Base-by-base conservation (phyloP, 2,113 vertebrate species). In the Siniperca chuatsi region DNA sequence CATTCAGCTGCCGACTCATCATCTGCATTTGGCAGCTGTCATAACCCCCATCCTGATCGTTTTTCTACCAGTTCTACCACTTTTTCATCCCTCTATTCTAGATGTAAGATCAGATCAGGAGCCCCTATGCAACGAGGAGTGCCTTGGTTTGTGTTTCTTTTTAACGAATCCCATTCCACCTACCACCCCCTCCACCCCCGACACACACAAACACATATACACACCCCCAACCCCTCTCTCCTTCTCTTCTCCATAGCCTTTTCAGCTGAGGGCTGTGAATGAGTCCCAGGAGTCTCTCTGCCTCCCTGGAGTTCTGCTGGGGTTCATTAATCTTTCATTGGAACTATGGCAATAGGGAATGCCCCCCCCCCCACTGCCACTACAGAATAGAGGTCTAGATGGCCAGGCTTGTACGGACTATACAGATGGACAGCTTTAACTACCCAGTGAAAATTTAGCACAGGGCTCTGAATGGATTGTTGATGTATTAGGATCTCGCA, bases 321-420 rank as follows among this genome's bases (percentile, higher is more conserved):
- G 94, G 93, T 96, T 95, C 95, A 95, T 96, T 95, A 95, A 95
- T 96, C 94, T 95, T 95, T 95, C 95, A 96, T 96, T 95, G 95
- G 93, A 94, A 95, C 93, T 93, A 93, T 82, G 92, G 94, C 93
- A 90, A 92, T 93, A 90, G 89, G 94, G 91, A 95, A 94, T 89
- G 80, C 87, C 68, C 23, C 54, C 72, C 55, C 64, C 61, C 62
- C 66, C 37, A 65, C 50, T 33, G 35, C 82, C 62, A 84, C 84
- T 65, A 33, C 78, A 88, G 83, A 81, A 85, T 15, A 69, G 75
- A 80, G 50, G 81, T 78, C 84, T 89, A 25, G 68, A 83, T 79
- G 87, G 82, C 44, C 58, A 7, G 78, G 40, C 77, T 85, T 77
- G 65, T 72, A 29, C 55, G 2, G 23, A 25, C 66, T 76, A 70